Base-by-base conservation (phyloP, 2,888 invertebrate genomes). In the Tinea pellionella region DNA sequence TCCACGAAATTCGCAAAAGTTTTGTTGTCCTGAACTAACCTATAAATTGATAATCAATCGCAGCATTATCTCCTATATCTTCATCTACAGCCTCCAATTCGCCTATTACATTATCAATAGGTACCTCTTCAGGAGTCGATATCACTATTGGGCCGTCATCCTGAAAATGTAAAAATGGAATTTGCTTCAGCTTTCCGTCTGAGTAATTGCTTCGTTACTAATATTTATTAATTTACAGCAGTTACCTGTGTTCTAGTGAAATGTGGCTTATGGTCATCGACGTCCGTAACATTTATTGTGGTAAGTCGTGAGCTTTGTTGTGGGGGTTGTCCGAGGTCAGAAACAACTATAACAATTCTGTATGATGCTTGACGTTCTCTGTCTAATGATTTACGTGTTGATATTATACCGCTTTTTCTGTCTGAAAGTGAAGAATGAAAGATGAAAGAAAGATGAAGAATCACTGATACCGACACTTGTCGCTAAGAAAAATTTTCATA, bases 201-300 rank as follows among this genome's bases (percentile, higher is more conserved):
- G 43, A 3, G 6, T 24, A 3, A 24, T 24, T 24, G 24, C 2
- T 24, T 24, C 6, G 24, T 2, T n/a, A 24, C 24, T 24, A 6
- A 3, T 24, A 24, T 24, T n/a, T n/a, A 24, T 24, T 2, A 24
- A 6, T 24, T 24, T 3, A 3, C 24, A 3, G 2, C 24, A 2
- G 2, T 88, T 73, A 93, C 94, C 67, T 91, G 77, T 63, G 89
- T 90, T 62, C 94, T 80, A 8, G 83, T 86, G 66, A 95, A 94
- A 62, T 90, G 88, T 0, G 95, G 94, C 63, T 91, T 90, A 68
- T 95, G 94, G 69, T 95, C 95, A 69, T 95, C 95, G 11, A 94
- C 90, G 67, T 95, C 95, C 1, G 90, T 85, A 0, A 94, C 88
- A 59, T 88, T 81, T 0, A 95, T 91, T 57, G 89, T 90, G 0